Evolutionary conservation across 2,888 invertebrate genomes (phyloP), one percentile per base, ranked within the genome.

Genomic region (Amitus sp.): DNA sequence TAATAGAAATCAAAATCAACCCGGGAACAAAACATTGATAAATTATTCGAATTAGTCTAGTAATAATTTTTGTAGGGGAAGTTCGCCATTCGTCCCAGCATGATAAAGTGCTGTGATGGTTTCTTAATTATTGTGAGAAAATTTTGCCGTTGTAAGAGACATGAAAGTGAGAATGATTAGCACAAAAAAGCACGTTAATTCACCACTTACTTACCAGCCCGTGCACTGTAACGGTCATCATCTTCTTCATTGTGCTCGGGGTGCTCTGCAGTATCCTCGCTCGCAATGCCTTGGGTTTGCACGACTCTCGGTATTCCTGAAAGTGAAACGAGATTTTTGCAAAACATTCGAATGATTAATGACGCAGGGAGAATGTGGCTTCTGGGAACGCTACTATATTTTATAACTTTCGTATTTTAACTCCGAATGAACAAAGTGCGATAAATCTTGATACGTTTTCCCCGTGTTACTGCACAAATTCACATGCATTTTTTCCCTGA

Each of bases 301-400:
- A 91, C 89, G 76, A 91, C 88, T 72, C 88, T 87, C 42, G 92
- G 92, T 72, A 91, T 92, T 84, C 90, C 93, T 93, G 85, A 30
- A 82, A 82, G 66, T 62, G 67, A 12, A 27, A 47, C 17, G 13
- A 12, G 15, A 37, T 42, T 20, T 23, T 48, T 37, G 20, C 37
- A 48, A 42, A 18, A 20, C n/a, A 18, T 13, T 3, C 19, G 3
- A 20, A 20, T 20, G 20, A 42, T 42, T 34, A 37, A 37, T 23
- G 23, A 18, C 20, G n/a, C 19, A 39, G 15, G 13, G 17, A 7
- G 10, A 40, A n/a, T 18, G 13, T 18, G 19, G 19, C 19, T 42
- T 19, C 20, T 42, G 42, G 42, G 20, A 42, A 42, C 19, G 5
- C 19, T 42, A n/a, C 42, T 23, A 23, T 23, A 23, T 34, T 34